These are phyloP conservation scores for Pseudolaguvia tuberculata DNA, from an alignment of 2,113 vertebrate genomes.

Conservation along the genomic window DNA sequence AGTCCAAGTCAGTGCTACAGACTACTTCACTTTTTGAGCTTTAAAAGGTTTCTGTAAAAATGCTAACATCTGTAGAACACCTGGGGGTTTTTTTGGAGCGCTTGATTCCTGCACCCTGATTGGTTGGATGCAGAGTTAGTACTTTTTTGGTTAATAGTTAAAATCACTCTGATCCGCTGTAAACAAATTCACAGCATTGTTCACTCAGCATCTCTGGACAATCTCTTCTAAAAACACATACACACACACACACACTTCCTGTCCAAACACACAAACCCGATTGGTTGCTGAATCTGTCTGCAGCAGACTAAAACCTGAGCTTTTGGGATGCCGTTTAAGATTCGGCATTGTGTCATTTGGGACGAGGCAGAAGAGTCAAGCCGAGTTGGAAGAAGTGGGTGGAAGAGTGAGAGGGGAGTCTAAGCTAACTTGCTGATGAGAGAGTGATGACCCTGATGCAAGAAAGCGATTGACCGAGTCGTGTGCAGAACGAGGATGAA, in stretches of 20 bases:
- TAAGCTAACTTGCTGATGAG: no score
- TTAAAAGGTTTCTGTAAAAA: background rate
- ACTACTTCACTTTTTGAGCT: background rate
- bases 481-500: no score
- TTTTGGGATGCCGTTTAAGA: no score
- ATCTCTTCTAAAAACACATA: background rate
- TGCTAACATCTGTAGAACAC: conserved; percentile 46
- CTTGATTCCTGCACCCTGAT: conserved; percentile 37
- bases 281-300: no score
- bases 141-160: conserved; percentile 26
- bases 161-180: conserved; percentile 20
- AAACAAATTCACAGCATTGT: conserved; percentile 25
- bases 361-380: no score
- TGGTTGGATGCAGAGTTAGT: conserved; percentile 21
- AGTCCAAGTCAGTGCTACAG: no score
- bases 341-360: no score
- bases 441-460: no score
- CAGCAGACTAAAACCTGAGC: no score
- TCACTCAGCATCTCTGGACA: conserved; percentile 10
- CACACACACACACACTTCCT: conserved; percentile 11
- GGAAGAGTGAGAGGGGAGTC: background rate
- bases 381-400: background rate
- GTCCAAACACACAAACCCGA: background rate
- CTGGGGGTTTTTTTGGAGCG: conserved; percentile 36
- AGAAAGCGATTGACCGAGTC: no score